Conservation (phyloP, 2,888 invertebrate genomes). For the Leptinotarsa peninsularis region DNA sequence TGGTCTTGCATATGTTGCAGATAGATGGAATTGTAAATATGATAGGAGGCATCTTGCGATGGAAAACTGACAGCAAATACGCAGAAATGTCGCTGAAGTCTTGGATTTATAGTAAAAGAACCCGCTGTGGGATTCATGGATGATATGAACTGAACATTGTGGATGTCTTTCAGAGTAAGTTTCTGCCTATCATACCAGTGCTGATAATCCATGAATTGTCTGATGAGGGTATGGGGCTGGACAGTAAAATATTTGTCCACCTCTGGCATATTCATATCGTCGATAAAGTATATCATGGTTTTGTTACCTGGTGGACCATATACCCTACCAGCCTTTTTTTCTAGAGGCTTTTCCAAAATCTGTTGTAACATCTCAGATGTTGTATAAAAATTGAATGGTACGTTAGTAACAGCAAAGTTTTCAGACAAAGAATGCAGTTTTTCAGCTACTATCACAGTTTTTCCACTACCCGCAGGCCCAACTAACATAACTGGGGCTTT, state of each 20-base stretch:
- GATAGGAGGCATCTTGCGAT: slow-evolving; percentile 80
- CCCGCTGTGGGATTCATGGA: slow-evolving; percentile 98
- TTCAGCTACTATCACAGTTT: slow-evolving; percentile 90
- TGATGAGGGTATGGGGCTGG: slow-evolving; percentile 92
- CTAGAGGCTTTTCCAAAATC: slow-evolving; percentile 89
- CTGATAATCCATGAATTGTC: slow-evolving; percentile 92
- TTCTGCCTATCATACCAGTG: slow-evolving; percentile 96
- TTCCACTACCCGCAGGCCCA: slow-evolving; percentile 90
- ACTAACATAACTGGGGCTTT: slow-evolving; percentile 91
- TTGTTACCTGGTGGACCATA: slow-evolving; percentile 95
- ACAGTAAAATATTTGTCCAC: slow-evolving; percentile 95
- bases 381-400: slow-evolving; percentile 95
- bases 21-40: slow-evolving; percentile 88
- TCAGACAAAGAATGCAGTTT: slow-evolving; percentile 81
- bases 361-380: slow-evolving; percentile 92
- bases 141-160: slow-evolving; percentile 92
- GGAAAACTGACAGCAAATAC: slow-evolving; percentile 92
- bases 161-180: slow-evolving; percentile 88
- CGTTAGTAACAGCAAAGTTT: slow-evolving; percentile 85
- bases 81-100: slow-evolving; percentile 89
- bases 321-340: slow-evolving; percentile 94
- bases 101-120: slow-evolving; percentile 91
- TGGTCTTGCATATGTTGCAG: slow-evolving; percentile 79
- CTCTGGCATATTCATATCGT: slow-evolving; percentile 98
- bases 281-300: slow-evolving; percentile 92